phyloP scores from a whole-genome alignment of 2,113 vertebrate species.

The Vidua chalybeata region DNA sequence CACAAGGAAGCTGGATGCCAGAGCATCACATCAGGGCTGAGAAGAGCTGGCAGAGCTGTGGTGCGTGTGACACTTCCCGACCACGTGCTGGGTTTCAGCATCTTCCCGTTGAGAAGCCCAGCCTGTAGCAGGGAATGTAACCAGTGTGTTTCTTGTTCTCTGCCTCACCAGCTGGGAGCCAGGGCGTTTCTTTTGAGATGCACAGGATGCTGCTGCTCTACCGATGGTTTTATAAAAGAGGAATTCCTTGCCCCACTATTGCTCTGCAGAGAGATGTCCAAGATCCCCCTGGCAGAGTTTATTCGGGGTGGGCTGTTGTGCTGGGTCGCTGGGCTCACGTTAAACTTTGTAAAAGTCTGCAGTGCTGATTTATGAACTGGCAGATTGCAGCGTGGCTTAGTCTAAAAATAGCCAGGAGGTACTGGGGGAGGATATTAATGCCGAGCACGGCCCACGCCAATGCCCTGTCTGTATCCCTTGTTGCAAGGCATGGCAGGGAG shows the following conservation, averaged over 20 bases:
- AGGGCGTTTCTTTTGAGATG: rapidly evolving
- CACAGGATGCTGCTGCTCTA: neutral
- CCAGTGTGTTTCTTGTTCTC: neutral
- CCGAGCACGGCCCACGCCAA: neutral
- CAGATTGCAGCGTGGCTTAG: conserved; percentile 14
- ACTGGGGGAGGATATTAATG: neutral
- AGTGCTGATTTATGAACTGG: conserved; percentile 49
- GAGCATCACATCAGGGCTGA: neutral
- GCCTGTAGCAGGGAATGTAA: neutral
- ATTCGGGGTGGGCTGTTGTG: neutral
- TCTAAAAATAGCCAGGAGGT: conserved; percentile 52
- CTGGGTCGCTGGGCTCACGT: neutral
- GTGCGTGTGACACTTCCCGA: neutral
- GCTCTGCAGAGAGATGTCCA: neutral
- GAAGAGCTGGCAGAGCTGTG: neutral
- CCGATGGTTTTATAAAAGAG: neutral
- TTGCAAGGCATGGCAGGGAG: neutral
- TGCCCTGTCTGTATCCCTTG: neutral
- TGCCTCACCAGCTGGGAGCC: neutral
- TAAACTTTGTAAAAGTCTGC: neutral
- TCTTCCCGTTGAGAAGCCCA: neutral
- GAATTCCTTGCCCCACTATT: rapidly evolving
- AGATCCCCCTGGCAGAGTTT: neutral
- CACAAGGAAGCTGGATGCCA: neutral
- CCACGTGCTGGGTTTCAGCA: neutral